phyloP scores from a whole-genome alignment of 2,888 invertebrate species.

The Chirona hameri region DNA sequence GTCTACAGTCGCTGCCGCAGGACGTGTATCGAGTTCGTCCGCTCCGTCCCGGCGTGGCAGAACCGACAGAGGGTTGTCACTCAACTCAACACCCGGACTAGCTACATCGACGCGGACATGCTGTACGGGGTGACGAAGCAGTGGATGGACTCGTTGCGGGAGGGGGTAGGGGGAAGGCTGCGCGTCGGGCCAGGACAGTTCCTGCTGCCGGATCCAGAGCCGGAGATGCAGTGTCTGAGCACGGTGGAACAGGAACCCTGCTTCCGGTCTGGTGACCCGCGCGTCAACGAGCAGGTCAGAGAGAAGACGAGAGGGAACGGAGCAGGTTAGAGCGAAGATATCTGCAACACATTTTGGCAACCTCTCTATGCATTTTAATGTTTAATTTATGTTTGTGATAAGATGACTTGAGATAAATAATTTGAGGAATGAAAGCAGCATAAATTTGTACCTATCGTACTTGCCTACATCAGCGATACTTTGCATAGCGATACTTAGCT shows the following conservation, averaged over 20 bases:
- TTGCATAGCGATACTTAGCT: too few relatives aligned
- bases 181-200: slow-evolving; percentile 34
- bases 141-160: slow-evolving; percentile 62
- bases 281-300: slow-evolving; percentile 66
- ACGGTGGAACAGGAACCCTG: slow-evolving; percentile 54
- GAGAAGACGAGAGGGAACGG: neutral
- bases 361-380: too few relatives aligned
- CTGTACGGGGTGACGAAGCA: slow-evolving; percentile 45
- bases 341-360: too few relatives aligned
- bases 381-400: too few relatives aligned
- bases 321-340: too few relatives aligned
- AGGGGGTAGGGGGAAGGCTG: slow-evolving; percentile 47
- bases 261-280: slow-evolving; percentile 71
- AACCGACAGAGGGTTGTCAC: neutral
- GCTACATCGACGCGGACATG: slow-evolving; percentile 9
- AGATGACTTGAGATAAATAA: too few relatives aligned
- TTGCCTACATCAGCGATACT: too few relatives aligned
- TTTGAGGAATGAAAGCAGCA: too few relatives aligned
- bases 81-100: neutral
- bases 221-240: slow-evolving; percentile 60
- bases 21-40: neutral
- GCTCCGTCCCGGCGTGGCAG: neutral
- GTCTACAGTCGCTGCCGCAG: neutral
- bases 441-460: too few relatives aligned
- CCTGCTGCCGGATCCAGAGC: slow-evolving; percentile 40